A percentile compares a stretch with the other conserved stretches of the same genome.
These are phyloP conservation scores for Carettochelys insculpta DNA, from an alignment of 2,113 vertebrate species.

Conservation along the genomic window DNA sequence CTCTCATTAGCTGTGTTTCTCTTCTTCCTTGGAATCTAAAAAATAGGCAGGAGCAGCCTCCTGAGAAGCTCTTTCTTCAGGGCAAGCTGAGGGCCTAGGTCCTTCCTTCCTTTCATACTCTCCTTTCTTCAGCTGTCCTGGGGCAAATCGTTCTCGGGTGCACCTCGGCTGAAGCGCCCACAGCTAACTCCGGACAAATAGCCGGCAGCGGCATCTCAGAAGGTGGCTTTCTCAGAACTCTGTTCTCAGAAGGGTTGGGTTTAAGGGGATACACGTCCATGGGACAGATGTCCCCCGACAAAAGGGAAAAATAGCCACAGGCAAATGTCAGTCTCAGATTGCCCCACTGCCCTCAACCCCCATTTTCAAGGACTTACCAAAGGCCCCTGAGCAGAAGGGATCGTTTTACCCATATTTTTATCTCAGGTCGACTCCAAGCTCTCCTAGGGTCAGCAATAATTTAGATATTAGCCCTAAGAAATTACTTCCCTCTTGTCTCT, in stretches of 20 bases:
- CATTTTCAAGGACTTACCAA: not conserved
- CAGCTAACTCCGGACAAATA: not conserved
- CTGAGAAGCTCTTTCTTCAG: not conserved
- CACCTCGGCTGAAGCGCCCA: not conserved
- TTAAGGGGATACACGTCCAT: not conserved
- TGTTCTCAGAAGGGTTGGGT: not conserved
- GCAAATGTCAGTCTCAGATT: not conserved
- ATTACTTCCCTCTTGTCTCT: not conserved
- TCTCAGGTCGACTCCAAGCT: not conserved
- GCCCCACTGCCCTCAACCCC: not conserved
- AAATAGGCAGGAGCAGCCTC: not conserved
- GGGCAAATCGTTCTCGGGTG: not conserved
- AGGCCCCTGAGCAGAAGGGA: not conserved
- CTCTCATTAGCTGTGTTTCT: not conserved
- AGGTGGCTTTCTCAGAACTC: not conserved
- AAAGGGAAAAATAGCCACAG: not conserved
- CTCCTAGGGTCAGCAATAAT: not conserved
- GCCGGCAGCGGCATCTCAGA: not conserved
- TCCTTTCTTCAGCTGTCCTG: not conserved
- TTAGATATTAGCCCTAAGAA: fast-evolving
- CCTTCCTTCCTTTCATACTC: not conserved
- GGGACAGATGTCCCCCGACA: not conserved
- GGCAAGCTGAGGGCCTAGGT: not conserved
- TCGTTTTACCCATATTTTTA: not conserved
- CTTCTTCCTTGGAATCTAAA: not conserved